These are phyloP conservation scores for Promerops cafer DNA, from an alignment of 2,113 vertebrate genomes.

Conservation along the genomic window DNA sequence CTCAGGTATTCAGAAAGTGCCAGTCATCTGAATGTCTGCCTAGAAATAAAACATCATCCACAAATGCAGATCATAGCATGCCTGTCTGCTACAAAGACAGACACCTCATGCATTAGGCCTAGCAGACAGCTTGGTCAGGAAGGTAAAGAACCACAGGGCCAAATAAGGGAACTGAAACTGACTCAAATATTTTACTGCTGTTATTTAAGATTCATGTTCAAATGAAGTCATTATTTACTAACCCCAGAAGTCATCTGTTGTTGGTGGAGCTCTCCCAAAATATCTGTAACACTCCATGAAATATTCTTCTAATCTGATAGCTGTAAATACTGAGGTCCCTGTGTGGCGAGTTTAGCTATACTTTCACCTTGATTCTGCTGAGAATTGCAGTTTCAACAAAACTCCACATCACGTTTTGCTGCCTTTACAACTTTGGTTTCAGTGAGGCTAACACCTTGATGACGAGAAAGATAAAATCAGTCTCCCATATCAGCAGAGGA, in stretches of 20 bases:
- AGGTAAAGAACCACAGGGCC: not conserved
- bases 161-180: constrained; percentile 15
- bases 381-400: not conserved
- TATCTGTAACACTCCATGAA: not conserved
- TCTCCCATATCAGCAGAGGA: not conserved
- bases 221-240: not conserved
- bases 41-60: not conserved
- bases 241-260: not conserved
- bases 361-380: not conserved
- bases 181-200: not conserved
- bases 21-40: not conserved
- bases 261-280: not conserved
- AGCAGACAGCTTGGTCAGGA: not conserved
- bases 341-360: not conserved
- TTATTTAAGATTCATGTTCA: not conserved
- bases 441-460: not conserved
- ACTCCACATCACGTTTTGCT: not conserved
- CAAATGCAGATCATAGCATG: not conserved
- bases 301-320: not conserved
- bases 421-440: not conserved
- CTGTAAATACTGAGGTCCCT: not conserved
- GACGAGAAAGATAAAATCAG: not conserved
- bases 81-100: not conserved
- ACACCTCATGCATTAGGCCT: constrained; percentile 6
- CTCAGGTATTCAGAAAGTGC: not conserved